Conservation (phyloP, 2,888 invertebrate species). For the Dasysyrphus tricinctus region DNA sequence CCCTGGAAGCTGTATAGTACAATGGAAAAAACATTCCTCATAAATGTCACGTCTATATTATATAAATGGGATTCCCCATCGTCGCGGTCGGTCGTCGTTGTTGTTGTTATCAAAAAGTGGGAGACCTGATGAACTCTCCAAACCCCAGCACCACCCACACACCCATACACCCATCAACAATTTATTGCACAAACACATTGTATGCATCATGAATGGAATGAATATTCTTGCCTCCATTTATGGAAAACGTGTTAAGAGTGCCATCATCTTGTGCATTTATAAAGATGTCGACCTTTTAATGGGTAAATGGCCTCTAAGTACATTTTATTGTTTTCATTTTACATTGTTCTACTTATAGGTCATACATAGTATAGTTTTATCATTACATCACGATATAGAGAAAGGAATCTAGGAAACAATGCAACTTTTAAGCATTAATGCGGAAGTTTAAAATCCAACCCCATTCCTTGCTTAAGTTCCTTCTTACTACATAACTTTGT, state of each 20-base stretch:
- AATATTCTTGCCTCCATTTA: constrained; percentile 20
- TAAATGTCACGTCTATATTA: constrained; percentile 31
- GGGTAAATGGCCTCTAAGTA: constrained; percentile 58
- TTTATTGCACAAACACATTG: constrained; percentile 8
- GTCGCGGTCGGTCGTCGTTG: neutral
- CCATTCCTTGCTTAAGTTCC: neutral
- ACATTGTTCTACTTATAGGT: constrained; percentile 18
- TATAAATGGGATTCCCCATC: constrained; percentile 44
- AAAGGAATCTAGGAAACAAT: constrained; percentile 2
- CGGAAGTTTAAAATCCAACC: neutral
- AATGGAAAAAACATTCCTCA: neutral
- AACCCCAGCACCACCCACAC: neutral
- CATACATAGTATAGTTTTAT: neutral
- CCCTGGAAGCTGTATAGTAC: neutral
- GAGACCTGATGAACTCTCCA: neutral
- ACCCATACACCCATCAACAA: neutral
- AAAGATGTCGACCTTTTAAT: constrained; percentile 57
- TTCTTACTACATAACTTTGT: constrained; percentile 3
- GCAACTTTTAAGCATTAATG: neutral
- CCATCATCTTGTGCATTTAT: constrained; percentile 53
- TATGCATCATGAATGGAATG: constrained; percentile 9
- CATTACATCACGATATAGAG: neutral
- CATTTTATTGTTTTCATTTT: constrained; percentile 31
- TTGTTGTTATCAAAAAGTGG: neutral
- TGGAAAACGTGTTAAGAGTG: constrained; percentile 53